These are phyloP conservation scores for Fragum sueziense DNA, from an alignment of 2,888 invertebrate species.

Conservation along the genomic window DNA sequence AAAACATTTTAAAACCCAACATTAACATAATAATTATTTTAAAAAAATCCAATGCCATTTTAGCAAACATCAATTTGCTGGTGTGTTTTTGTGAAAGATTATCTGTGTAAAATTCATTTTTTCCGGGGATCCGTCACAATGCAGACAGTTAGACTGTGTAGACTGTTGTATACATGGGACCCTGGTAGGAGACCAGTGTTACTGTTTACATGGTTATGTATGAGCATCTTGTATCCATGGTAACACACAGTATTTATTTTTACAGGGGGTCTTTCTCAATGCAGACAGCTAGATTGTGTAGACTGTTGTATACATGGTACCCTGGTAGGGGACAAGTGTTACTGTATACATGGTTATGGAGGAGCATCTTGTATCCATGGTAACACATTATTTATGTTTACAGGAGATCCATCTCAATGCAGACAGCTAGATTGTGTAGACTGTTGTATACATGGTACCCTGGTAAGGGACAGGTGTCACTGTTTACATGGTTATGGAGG, in stretches of 20 bases:
- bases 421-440: background rate
- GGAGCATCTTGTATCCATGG: constrained; percentile 87
- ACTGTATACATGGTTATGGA: constrained; percentile 55
- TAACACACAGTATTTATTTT: no score
- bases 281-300: background rate
- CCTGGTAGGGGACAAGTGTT: constrained; percentile 41
- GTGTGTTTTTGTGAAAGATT: no score
- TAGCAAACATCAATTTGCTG: no score
- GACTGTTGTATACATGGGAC: constrained; percentile 47
- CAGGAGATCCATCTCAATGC: constrained; percentile 14
- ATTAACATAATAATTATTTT: no score
- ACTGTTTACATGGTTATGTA: constrained; percentile 55
- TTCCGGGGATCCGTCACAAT: constrained; percentile 7
- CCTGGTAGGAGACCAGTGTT: constrained; percentile 41
- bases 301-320: constrained; percentile 47
- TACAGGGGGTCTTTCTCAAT: constrained; percentile 6
- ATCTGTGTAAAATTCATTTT: no score
- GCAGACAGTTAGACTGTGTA: background rate
- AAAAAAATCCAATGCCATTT: no score
- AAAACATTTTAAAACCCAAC: no score
- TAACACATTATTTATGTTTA: constrained; percentile 75
- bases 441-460: constrained; percentile 47
- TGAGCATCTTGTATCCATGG: constrained; percentile 87
- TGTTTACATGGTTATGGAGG: constrained; percentile 62
- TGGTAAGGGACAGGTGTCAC: constrained; percentile 39